A percentile compares a stretch with the other conserved stretches of the same genome.
Conservation (phyloP, 2,888 invertebrate species). For the Acrocyrtus sp. region DNA sequence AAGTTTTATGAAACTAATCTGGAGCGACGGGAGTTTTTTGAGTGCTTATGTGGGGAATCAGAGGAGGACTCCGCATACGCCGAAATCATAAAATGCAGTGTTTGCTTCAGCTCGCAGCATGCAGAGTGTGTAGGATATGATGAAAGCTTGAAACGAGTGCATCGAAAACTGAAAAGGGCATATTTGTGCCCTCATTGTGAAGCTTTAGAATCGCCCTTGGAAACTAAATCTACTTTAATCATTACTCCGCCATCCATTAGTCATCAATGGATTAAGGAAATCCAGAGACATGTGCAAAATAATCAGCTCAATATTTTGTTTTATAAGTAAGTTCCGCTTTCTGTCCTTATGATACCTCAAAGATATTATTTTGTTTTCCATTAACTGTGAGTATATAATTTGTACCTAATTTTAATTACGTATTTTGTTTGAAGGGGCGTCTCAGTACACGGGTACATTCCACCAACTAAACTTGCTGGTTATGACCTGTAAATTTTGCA, state of each 20-base stretch:
- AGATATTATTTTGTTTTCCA: too few relatives aligned
- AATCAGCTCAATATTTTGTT: constrained; percentile 69
- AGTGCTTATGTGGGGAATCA: constrained; percentile 67
- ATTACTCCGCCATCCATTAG: constrained; percentile 76
- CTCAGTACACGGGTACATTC: constrained; percentile 70
- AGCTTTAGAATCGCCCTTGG: constrained; percentile 66
- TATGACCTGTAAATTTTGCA: too few relatives aligned
- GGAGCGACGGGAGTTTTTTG: constrained; percentile 64
- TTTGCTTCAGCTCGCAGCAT: constrained; percentile 75
- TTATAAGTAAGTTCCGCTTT: constrained; percentile 67
- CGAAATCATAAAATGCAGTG: constrained; percentile 69
- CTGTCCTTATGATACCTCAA: background rate
- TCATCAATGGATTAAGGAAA: constrained; percentile 79
- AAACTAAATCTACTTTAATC: constrained; percentile 76
- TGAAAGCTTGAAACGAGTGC: constrained; percentile 54
- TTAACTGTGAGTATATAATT: too few relatives aligned
- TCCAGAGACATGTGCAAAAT: constrained; percentile 72
- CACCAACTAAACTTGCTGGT: constrained; percentile 73
- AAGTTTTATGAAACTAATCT: constrained; percentile 63
- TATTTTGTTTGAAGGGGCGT: constrained; percentile 68
- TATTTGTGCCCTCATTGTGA: constrained; percentile 62
- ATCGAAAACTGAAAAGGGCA: background rate
- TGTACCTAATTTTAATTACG: constrained; percentile 1
- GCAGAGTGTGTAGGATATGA: constrained; percentile 72
- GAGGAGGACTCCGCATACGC: constrained; percentile 21